phyloP scores from a whole-genome alignment of 2,113 vertebrate species.

The Megaceryle torquata region DNA sequence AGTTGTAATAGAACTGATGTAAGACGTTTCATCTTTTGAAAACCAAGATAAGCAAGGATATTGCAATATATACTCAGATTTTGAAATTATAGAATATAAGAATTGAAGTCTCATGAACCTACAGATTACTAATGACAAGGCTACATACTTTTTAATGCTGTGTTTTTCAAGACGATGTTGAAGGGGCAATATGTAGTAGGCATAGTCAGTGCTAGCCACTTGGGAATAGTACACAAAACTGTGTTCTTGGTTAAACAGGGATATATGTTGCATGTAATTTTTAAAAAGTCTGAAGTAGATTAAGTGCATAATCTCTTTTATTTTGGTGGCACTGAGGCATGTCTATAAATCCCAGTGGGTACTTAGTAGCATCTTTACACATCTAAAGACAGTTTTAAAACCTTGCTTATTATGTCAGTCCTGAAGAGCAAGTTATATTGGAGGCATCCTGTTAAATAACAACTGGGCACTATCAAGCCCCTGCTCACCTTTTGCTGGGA shows the following conservation, averaged over 20 bases:
- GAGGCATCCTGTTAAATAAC: neutral
- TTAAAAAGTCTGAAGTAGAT: neutral
- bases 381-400: neutral
- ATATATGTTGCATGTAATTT: neutral
- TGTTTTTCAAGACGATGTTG: neutral
- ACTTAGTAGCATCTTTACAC: neutral
- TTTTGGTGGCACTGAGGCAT: neutral
- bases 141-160: neutral
- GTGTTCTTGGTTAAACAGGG: neutral
- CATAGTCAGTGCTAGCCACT: neutral
- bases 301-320: neutral
- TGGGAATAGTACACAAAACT: neutral
- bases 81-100: neutral
- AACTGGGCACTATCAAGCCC: neutral
- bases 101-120: neutral
- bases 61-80: neutral
- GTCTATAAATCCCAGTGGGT: neutral
- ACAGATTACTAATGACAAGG: neutral
- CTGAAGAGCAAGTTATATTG: neutral
- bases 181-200: neutral
- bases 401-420: neutral
- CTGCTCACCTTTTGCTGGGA: neutral
- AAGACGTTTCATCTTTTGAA: conserved; percentile 3
- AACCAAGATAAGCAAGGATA: neutral
- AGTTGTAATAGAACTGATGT: neutral